Base-by-base conservation (phyloP, 2,888 invertebrate genomes). In the Drosophila subsilvestris region DNA sequence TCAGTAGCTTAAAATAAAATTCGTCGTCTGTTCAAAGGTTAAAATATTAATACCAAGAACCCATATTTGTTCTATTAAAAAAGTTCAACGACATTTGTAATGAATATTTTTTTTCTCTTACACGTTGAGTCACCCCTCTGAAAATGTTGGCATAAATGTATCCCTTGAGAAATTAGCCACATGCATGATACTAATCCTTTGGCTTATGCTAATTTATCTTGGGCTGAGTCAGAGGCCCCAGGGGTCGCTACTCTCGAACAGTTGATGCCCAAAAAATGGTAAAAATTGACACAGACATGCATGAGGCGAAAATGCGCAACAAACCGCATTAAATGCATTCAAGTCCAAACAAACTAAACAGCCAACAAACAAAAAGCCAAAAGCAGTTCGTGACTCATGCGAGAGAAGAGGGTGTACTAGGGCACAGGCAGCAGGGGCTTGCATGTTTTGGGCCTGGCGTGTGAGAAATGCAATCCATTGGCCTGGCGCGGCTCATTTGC, bases 401-500 rank as follows among this genome's bases (percentile, higher is more conserved):
- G 22, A 32, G 20, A 10, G 17, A 14, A 22, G 12, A 7, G 22
- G 37, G 37, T 14, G 20, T 22, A 54, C 22, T 53, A 18, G 53
- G 32, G 42, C 22, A 17, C 43, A 63, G 73, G 54, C 53, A 54
- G 61, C 60, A 42, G 22, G 32, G 22, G 20, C 17, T 20, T 25
- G 27, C 25, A 54, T 72, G 20, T 37, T 4, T 20, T 42, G n/a
- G 75, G 61, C 32, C 62, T 50, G 68, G 75, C 71, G 76, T 71
- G 74, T 73, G 76, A 75, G 68, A 75, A 74, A 63, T 74, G 78
- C 77, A 72, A 50, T 53, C 48, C 54, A 51, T 53, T 53, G 55
- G 53, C 32, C 47, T 54, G 63, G 66, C 76, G 32, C 22, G 69
- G 51, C 84, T 86, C 57, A 86, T 86, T 86, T 86, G 88, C 86